Evolutionary conservation across 2,797 vertebrate species (phyloP).

Genomic region (Eospalax fontanierii): DNA sequence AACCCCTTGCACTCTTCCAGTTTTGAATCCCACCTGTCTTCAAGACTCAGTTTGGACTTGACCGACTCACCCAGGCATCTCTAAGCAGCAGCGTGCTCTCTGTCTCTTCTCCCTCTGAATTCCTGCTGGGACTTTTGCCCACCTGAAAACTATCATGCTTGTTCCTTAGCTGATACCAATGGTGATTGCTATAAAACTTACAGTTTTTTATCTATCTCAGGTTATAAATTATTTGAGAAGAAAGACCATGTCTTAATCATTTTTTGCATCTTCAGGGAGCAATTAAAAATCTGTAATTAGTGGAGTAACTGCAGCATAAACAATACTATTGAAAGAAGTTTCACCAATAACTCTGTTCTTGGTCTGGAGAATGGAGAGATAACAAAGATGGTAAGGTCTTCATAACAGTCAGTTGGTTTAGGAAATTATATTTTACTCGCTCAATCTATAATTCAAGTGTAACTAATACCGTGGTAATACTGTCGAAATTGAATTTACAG

Average conservation of each 20-base stretch:
- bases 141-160: neutral
- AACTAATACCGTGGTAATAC: neutral
- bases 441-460: neutral
- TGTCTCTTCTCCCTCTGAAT: neutral
- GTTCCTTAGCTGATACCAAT: neutral
- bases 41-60: neutral
- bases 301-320: neutral
- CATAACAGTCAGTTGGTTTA: neutral
- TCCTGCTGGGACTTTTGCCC: neutral
- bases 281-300: constrained; percentile 36
- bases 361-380: neutral
- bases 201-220: neutral
- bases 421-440: neutral
- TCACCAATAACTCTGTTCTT: neutral
- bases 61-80: neutral
- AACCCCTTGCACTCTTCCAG: neutral
- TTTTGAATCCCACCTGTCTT: neutral
- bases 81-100: neutral
- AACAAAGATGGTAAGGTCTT: neutral
- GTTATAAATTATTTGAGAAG: constrained; percentile 59
- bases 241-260: neutral
- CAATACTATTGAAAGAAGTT: neutral
- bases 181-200: constrained; percentile 32
- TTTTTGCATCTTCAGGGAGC: neutral
- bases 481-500: neutral